Percentiles rank a stretch among this genome's conserved stretches.
Evolutionary conservation across 1,140 invertebrate species (phyloP).

Genomic region (Heliconius nattereri): DNA sequence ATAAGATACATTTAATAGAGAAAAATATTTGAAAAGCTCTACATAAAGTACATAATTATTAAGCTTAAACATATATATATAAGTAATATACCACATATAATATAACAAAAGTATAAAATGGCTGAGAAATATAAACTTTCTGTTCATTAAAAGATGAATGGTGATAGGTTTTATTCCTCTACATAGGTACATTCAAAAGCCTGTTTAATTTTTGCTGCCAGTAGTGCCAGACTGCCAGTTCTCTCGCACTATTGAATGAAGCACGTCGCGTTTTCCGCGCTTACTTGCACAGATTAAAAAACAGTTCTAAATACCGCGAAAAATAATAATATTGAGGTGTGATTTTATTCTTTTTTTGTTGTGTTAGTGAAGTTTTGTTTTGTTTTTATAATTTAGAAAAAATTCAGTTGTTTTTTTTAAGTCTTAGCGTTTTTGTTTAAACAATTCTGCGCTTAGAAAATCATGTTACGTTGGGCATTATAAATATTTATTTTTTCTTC

Average conservation of each 20-base stretch:
- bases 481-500: slow-evolving; percentile 10
- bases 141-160: neutral
- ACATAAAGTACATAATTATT: too few species aligned
- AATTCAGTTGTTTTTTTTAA: neutral
- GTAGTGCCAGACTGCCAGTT: neutral
- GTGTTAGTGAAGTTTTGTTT: neutral
- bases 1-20: too few species aligned
- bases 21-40: too few species aligned
- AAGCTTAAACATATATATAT: neutral
- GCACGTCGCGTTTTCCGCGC: neutral
- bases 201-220: neutral
- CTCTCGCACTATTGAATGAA: slow-evolving; percentile 2
- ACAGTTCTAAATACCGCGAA: neutral
- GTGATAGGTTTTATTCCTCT: neutral
- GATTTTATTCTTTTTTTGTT: neutral
- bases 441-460: neutral
- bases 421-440: neutral
- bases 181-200: slow-evolving; percentile 1
- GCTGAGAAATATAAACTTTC: neutral
- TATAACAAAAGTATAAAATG: neutral
- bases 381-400: neutral
- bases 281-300: slow-evolving; percentile 1
- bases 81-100: neutral
- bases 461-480: neutral
- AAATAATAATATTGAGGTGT: slow-evolving; percentile 5